phyloP scores from a whole-genome alignment of 2,888 invertebrate genomes.

The Bruchidius siliquastri region DNA sequence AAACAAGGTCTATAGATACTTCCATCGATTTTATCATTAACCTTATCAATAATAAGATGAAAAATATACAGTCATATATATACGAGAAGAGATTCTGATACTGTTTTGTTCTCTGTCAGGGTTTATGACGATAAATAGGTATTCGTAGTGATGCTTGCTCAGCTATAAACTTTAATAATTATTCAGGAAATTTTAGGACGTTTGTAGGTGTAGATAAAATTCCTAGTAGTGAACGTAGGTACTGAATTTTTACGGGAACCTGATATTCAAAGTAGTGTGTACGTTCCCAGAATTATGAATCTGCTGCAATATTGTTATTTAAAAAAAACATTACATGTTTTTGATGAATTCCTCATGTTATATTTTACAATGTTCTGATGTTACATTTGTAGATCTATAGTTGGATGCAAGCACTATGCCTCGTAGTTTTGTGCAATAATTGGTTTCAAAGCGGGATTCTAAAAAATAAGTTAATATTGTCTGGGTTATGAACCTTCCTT shows the following conservation, averaged over 20 bases:
- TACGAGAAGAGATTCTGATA: too few species aligned
- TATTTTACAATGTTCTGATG: not conserved
- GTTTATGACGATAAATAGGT: not conserved
- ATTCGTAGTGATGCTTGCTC: not conserved
- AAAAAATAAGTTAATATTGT: not conserved
- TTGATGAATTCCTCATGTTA: not conserved
- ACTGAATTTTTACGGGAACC: not conserved
- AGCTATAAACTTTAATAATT: not conserved
- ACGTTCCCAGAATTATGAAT: not conserved
- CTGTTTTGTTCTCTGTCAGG: not conserved
- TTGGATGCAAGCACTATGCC: not conserved
- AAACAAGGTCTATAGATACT: too few species aligned
- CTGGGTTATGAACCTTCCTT: not conserved
- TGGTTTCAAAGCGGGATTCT: not conserved
- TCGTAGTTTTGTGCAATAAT: not conserved
- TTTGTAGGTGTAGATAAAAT: not conserved
- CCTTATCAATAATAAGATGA: too few species aligned
- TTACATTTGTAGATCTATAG: not conserved
- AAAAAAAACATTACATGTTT: not conserved
- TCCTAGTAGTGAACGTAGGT: not conserved
- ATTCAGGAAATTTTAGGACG: not conserved
- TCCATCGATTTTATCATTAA: too few species aligned
- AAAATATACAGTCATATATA: too few species aligned
- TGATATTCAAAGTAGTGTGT: not conserved
- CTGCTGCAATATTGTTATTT: not conserved